Percentiles rank a stretch among this genome's conserved stretches.
Evolutionary conservation across 2,888 invertebrate species (phyloP).

Genomic region (Taphrorychus bicolor): DNA sequence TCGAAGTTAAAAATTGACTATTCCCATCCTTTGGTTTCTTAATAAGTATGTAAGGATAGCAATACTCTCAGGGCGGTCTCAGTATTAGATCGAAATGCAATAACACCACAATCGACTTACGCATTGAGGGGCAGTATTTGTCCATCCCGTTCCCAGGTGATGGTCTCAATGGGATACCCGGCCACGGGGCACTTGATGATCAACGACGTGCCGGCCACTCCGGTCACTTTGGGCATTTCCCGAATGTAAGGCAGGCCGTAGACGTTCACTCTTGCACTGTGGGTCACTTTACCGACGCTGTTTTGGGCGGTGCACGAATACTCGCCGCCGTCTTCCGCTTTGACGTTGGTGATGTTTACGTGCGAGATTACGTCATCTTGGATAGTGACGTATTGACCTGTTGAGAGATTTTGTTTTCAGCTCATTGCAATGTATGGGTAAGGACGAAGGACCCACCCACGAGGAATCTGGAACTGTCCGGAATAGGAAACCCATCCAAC

Average conservation of each 20-base stretch:
- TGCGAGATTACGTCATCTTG: constrained; percentile 94
- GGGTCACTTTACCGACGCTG: constrained; percentile 79
- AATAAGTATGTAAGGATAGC: no score
- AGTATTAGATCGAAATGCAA: no score
- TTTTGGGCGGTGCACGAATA: constrained; percentile 87
- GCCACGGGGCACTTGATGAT: constrained; percentile 89
- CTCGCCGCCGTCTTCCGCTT: constrained; percentile 90
- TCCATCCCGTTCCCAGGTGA: constrained; percentile 91
- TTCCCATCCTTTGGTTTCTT: no score
- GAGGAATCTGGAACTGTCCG: constrained; percentile 73
- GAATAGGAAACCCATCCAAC: constrained; percentile 81
- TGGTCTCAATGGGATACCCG: constrained; percentile 86
- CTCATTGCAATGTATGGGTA: no score
- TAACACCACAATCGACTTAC: no score
- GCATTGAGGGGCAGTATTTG: constrained; percentile 86
- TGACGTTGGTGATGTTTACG: constrained; percentile 86
- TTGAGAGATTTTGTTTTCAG: no score
- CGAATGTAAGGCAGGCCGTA: constrained; percentile 76
- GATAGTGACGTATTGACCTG: constrained; percentile 84
- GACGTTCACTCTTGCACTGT: constrained; percentile 54
- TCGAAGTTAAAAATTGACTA: no score
- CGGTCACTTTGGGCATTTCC: constrained; percentile 87
- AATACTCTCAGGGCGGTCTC: no score
- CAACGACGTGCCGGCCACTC: constrained; percentile 83
- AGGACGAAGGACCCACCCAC: constrained; percentile 62